Evolutionary conservation across 2,113 vertebrate species (phyloP).

Genomic region (Prochilodus magdalenae): DNA sequence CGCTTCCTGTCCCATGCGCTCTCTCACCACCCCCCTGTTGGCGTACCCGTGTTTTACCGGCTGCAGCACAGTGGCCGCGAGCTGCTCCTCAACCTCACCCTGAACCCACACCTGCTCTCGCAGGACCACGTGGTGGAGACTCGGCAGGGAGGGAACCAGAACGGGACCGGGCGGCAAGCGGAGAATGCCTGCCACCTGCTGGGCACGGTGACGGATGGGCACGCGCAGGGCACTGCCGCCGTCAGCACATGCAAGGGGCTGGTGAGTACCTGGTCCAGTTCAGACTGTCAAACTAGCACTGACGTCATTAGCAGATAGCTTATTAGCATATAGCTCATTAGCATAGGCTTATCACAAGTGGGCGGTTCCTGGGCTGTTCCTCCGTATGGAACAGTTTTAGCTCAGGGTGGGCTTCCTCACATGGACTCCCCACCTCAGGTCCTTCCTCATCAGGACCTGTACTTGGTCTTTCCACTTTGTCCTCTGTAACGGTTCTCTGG

Average conservation of each 20-base stretch:
- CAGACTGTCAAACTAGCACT: neutral
- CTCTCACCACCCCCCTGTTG: slow-evolving; percentile 66
- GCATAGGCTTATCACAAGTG: neutral
- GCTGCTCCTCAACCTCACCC: slow-evolving; percentile 87
- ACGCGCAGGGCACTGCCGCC: slow-evolving; percentile 74
- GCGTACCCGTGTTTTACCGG: slow-evolving; percentile 81
- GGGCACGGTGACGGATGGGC: slow-evolving; percentile 77
- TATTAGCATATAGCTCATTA: neutral
- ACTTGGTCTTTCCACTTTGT: no score
- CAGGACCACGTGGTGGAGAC: slow-evolving; percentile 85
- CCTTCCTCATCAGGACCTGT: no score
- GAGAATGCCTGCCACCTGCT: slow-evolving; percentile 81
- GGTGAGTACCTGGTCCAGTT: slow-evolving; percentile 78
- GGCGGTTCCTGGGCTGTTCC: no score
- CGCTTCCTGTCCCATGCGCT: slow-evolving; percentile 79
- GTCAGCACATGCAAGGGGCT: slow-evolving; percentile 91
- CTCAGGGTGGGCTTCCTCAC: no score
- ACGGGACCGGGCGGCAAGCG: slow-evolving; percentile 63
- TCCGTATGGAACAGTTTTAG: no score
- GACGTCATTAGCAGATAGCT: neutral
- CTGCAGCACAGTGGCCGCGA: slow-evolving; percentile 77
- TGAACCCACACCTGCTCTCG: slow-evolving; percentile 81
- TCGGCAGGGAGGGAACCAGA: slow-evolving; percentile 69
- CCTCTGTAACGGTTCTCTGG: no score
- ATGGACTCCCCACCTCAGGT: no score